A percentile compares a stretch with the other conserved stretches of the same genome.
Conservation (phyloP, 2,888 invertebrate species). For the Uloborus plumipes region DNA sequence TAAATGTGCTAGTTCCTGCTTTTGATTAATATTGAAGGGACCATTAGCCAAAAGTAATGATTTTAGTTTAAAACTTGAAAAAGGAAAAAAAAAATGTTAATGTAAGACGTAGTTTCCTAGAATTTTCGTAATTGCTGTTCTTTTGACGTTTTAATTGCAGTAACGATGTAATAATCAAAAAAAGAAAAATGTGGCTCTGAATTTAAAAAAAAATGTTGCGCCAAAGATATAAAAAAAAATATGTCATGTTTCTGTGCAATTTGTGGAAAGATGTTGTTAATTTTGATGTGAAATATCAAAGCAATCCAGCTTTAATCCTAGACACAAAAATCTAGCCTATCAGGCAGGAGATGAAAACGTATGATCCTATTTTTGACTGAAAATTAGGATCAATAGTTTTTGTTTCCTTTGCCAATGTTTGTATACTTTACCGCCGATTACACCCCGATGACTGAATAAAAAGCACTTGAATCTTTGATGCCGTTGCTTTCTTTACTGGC, state of each 20-base stretch:
- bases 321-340: conserved; percentile 11
- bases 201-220: background rate
- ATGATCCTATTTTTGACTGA: conserved; percentile 12
- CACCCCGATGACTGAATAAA: conserved; percentile 49
- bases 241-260: conserved; percentile 6
- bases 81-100: too few relatives aligned
- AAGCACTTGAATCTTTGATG: conserved; percentile 49
- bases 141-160: too few relatives aligned
- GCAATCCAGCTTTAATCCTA: conserved; percentile 36
- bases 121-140: too few relatives aligned
- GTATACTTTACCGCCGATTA: conserved; percentile 20
- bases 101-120: too few relatives aligned
- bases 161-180: too few relatives aligned
- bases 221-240: background rate
- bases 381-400: conserved; percentile 11
- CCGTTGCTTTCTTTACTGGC: background rate
- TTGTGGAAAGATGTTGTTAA: conserved; percentile 3
- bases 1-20: too few relatives aligned
- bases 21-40: too few relatives aligned
- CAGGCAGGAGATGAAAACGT: background rate
- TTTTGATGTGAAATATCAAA: conserved; percentile 26
- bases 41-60: too few relatives aligned
- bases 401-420: conserved; percentile 6
- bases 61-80: too few relatives aligned
- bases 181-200: too few relatives aligned